Conservation (phyloP, 2,888 invertebrate species). For the Leptothorax acervorum region DNA sequence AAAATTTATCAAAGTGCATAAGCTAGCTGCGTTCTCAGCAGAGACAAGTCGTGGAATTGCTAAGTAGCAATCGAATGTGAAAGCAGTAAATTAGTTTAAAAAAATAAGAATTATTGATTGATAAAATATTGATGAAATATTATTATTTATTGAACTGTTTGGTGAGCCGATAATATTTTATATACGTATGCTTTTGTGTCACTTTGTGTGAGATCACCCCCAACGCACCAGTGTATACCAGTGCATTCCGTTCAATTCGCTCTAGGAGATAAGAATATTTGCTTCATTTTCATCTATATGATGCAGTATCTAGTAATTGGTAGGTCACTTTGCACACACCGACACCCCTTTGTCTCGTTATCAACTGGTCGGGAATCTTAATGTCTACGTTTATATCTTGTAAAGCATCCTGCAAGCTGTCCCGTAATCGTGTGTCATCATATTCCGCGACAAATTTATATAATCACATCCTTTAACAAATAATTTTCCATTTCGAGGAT, state of each 20-base stretch:
- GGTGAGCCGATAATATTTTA: background rate
- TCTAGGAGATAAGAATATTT: background rate
- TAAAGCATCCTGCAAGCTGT: conserved; percentile 70
- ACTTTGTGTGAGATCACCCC: background rate
- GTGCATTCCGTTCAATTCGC: background rate
- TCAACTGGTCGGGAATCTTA: conserved; percentile 74
- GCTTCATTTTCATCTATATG: conserved; percentile 23
- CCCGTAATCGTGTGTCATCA: conserved; percentile 63
- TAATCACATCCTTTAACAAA: background rate
- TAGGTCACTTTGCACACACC: conserved; percentile 50
- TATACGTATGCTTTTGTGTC: background rate
- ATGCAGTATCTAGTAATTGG: conserved; percentile 45
- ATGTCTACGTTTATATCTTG: conserved; percentile 71
- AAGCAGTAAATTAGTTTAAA: background rate
- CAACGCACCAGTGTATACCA: background rate
- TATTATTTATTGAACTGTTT: background rate
- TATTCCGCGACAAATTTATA: background rate
- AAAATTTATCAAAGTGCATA: conserved; percentile 7
- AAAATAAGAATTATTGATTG: background rate
- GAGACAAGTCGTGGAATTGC: background rate
- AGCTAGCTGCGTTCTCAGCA: background rate
- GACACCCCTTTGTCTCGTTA: conserved; percentile 57
- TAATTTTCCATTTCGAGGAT: background rate
- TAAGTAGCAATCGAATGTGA: background rate
- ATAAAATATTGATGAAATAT: background rate